Conservation (phyloP, 2,113 vertebrate species). For the Siphamia tubifer region DNA sequence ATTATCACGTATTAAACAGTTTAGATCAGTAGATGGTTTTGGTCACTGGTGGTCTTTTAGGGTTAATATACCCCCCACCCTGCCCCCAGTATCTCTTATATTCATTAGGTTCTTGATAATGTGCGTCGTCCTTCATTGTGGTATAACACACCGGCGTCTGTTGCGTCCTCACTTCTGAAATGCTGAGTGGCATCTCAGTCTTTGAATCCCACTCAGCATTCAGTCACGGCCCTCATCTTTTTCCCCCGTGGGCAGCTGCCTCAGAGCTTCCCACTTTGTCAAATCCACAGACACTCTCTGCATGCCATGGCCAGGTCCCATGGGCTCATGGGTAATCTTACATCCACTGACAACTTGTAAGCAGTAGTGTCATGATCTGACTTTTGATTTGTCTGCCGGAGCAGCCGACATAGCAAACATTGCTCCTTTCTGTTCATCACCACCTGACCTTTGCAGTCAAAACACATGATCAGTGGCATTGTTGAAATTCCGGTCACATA, state of each 20-base stretch:
- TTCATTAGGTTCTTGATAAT: too few species aligned
- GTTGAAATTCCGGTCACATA: too few species aligned
- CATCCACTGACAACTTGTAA: slow-evolving; percentile 39
- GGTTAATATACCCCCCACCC: too few species aligned
- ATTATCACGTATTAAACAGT: too few species aligned
- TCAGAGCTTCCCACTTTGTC: slow-evolving; percentile 29
- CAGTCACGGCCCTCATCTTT: background rate
- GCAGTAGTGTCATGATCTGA: slow-evolving; percentile 45
- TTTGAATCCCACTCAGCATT: slow-evolving; percentile 21
- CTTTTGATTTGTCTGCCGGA: slow-evolving; percentile 31
- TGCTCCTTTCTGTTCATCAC: background rate
- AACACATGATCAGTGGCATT: background rate
- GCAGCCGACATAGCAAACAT: background rate
- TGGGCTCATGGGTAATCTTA: slow-evolving; percentile 52
- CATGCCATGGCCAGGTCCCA: slow-evolving; percentile 14
- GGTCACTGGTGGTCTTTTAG: too few species aligned
- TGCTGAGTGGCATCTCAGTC: slow-evolving; percentile 5
- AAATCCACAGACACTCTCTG: slow-evolving; percentile 31
- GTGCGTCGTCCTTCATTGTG: too few species aligned
- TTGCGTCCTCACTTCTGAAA: background rate
- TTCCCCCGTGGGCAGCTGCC: background rate
- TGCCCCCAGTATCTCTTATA: too few species aligned
- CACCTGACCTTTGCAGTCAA: background rate
- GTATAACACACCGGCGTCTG: background rate
- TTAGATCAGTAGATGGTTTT: too few species aligned